These are phyloP conservation scores for Rhea americana DNA, from an alignment of 2,113 vertebrate genomes.

Conservation along the genomic window DNA sequence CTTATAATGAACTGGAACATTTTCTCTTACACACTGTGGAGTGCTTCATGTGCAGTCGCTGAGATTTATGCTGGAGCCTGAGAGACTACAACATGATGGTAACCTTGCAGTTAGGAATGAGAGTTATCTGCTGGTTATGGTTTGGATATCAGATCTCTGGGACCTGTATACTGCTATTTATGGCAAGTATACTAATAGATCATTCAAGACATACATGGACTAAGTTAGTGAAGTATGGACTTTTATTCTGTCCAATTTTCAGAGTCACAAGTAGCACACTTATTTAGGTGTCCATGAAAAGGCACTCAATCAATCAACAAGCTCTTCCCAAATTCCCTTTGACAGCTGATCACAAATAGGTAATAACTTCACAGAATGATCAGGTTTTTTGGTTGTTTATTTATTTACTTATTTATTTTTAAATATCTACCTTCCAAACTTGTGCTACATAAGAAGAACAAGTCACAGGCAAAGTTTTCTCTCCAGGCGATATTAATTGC, in stretches of 20 bases:
- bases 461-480: neutral
- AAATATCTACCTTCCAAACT: neutral
- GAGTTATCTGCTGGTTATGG: neutral
- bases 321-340: neutral
- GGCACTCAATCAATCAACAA: neutral
- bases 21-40: neutral
- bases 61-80: neutral
- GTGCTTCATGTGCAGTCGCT: neutral
- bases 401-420: neutral
- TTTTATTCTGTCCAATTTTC: neutral
- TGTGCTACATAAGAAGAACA: neutral
- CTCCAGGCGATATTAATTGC: neutral
- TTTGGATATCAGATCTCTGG: neutral
- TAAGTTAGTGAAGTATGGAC: neutral
- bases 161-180: neutral
- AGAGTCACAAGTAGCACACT: too few species aligned
- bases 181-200: neutral
- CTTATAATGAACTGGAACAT: neutral
- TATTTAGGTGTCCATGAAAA: fast-evolving
- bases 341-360: neutral
- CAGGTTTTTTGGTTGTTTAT: neutral
- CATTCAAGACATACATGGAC: neutral
- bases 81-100: neutral
- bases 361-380: neutral
- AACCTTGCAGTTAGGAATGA: neutral